Conservation (phyloP, 1,140 invertebrate species). For the Nomia melanderi region DNA sequence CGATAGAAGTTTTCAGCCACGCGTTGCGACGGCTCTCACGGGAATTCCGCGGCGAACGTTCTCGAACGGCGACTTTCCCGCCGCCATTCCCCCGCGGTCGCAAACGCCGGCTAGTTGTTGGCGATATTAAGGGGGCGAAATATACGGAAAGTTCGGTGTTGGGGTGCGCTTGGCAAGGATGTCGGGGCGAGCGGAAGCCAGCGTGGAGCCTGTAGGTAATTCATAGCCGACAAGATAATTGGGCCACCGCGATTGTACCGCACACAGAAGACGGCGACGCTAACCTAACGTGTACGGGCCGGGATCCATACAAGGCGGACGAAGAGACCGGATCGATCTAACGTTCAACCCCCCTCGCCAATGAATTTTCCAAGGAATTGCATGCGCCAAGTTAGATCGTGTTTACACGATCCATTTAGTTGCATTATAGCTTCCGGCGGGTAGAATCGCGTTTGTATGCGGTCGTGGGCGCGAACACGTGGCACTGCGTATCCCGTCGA, state of each 20-base stretch:
- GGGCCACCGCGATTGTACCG: slow-evolving; percentile 55
- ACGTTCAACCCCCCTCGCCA: slow-evolving; percentile 17
- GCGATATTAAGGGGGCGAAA: slow-evolving; percentile 42
- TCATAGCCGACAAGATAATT: slow-evolving; percentile 69
- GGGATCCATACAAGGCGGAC: not conserved
- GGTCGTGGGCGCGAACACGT: not conserved
- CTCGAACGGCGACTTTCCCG: not conserved
- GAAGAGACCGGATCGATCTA: slow-evolving; percentile 11
- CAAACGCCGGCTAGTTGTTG: not conserved
- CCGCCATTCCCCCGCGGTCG: not conserved
- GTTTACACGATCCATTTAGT: slow-evolving; percentile 51
- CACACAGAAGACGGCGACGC: not conserved
- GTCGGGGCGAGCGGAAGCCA: not conserved
- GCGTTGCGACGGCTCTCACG: not conserved
- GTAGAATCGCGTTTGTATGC: not conserved
- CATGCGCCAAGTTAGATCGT: slow-evolving; percentile 25
- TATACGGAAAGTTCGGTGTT: slow-evolving; percentile 44
- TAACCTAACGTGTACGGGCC: not conserved
- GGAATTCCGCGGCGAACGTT: slow-evolving; percentile 7
- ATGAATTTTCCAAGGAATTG: slow-evolving; percentile 57
- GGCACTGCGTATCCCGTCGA: not conserved
- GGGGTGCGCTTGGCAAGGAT: slow-evolving; percentile 15
- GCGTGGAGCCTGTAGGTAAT: slow-evolving; percentile 55
- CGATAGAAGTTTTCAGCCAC: not conserved
- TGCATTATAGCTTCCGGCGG: not conserved